A percentile compares a stretch with the other conserved stretches of the same genome.
These are phyloP conservation scores for Diplolepis rosae DNA, from an alignment of 2,888 invertebrate genomes.

Conservation along the genomic window DNA sequence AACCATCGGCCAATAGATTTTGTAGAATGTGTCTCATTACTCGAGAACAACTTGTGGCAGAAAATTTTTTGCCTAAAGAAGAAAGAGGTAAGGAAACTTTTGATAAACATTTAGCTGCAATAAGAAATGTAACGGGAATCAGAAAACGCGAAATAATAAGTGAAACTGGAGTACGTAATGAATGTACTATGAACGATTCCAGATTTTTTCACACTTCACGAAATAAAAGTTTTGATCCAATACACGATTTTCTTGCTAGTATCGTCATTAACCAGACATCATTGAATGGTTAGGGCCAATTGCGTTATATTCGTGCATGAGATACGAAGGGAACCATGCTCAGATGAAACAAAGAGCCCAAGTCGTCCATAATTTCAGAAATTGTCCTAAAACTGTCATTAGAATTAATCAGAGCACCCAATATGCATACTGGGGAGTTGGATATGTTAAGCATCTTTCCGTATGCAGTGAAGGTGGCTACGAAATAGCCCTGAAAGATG, in stretches of 20 bases:
- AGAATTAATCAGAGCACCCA: constrained; percentile 37
- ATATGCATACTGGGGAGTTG: constrained; percentile 40
- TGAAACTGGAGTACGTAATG: constrained; percentile 37
- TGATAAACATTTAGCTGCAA: constrained; percentile 32
- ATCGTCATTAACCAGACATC: constrained; percentile 36
- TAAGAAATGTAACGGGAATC: not conserved
- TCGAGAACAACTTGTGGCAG: constrained; percentile 39
- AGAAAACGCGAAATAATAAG: constrained; percentile 27
- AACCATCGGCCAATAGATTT: constrained; percentile 40
- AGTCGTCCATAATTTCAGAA: constrained; percentile 41
- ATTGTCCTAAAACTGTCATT: constrained; percentile 41
- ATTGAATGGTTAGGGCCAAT: constrained; percentile 44
- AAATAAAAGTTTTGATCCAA: constrained; percentile 41
- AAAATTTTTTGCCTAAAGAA: not conserved
- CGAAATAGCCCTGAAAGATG: constrained; percentile 34
- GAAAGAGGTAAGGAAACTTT: constrained; percentile 32
- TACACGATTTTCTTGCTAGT: constrained; percentile 38
- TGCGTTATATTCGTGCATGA: constrained; percentile 33
- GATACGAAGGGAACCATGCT: constrained; percentile 40
- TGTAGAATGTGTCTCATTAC: constrained; percentile 37
- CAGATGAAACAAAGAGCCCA: constrained; percentile 38
- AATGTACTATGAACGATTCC: constrained; percentile 36
- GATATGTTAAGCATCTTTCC: constrained; percentile 26
- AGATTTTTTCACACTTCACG: constrained; percentile 35
- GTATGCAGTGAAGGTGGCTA: not conserved